Percentiles rank a stretch among this genome's conserved stretches.
phyloP scores from a whole-genome alignment of 2,888 invertebrate genomes.

The Pandemis cinnamomeana region DNA sequence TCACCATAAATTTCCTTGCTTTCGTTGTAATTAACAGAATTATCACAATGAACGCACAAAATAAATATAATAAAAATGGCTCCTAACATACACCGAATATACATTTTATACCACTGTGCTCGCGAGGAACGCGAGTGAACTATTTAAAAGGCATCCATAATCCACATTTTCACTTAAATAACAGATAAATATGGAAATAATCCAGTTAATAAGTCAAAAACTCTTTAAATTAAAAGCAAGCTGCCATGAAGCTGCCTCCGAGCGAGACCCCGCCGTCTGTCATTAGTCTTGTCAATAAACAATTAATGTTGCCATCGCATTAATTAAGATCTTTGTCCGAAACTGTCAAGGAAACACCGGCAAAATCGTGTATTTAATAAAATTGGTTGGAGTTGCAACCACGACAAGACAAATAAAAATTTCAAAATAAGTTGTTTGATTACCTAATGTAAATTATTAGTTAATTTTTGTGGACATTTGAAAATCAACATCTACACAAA shows the following conservation, averaged over 20 bases:
- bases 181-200: constrained; percentile 66
- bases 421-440: too few relatives aligned
- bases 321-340: constrained; percentile 22
- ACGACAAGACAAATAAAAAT: not conserved
- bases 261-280: constrained; percentile 79
- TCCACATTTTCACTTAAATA: constrained; percentile 77
- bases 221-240: constrained; percentile 69
- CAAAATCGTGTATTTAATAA: not conserved
- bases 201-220: constrained; percentile 69
- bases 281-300: constrained; percentile 83
- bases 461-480: too few relatives aligned
- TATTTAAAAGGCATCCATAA: constrained; percentile 70
- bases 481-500: too few relatives aligned
- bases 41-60: constrained; percentile 84
- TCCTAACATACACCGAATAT: constrained; percentile 79
- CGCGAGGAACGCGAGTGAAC: constrained; percentile 67
- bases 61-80: constrained; percentile 85
- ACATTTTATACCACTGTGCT: constrained; percentile 75
- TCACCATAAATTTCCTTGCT: constrained; percentile 79
- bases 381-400: constrained; percentile 1
- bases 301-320: constrained; percentile 69
- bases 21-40: constrained; percentile 81
- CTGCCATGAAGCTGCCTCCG: constrained; percentile 75
- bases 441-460: too few relatives aligned
- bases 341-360: constrained; percentile 15